These are phyloP conservation scores for Catocala nupta DNA, from an alignment of 2,888 invertebrate genomes.

Conservation along the genomic window DNA sequence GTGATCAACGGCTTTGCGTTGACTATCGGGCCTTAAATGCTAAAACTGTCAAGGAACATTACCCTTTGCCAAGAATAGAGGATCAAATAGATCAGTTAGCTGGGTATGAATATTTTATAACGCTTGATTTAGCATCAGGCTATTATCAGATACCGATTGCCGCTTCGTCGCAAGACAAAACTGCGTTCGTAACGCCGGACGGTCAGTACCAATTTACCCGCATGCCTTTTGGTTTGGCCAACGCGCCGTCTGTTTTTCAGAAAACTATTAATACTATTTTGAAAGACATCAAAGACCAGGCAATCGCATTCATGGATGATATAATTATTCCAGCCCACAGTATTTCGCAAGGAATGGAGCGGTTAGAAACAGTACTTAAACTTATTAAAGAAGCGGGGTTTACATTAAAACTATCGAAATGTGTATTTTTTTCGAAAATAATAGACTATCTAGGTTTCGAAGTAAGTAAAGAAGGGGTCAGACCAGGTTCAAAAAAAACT, in stretches of 20 bases:
- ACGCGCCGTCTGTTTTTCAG: slow-evolving; percentile 11
- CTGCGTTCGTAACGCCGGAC: slow-evolving; percentile 11
- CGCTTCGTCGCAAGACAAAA: background rate
- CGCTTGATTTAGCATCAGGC: slow-evolving; percentile 6
- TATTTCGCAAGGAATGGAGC: background rate
- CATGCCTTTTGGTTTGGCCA: slow-evolving; percentile 10
- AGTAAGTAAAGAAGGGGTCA: slow-evolving; percentile 8
- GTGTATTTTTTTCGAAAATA: slow-evolving; percentile 5
- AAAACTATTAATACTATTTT: slow-evolving; percentile 13
- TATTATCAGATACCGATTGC: slow-evolving; percentile 8
- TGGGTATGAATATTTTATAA: slow-evolving; percentile 1
- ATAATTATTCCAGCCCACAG: slow-evolving; percentile 3
- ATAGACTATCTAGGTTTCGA: slow-evolving; percentile 23
- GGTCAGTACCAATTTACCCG: slow-evolving; percentile 12
- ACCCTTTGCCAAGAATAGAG: slow-evolving; percentile 1
- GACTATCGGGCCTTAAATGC: slow-evolving; percentile 5
- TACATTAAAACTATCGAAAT: slow-evolving; percentile 17
- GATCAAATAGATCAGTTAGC: slow-evolving; percentile 4
- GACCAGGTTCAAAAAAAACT: slow-evolving; percentile 11
- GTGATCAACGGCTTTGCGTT: slow-evolving; percentile 3
- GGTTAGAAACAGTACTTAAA: slow-evolving; percentile 10
- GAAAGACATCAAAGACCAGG: background rate
- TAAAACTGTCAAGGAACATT: slow-evolving; percentile 9
- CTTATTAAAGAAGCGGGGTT: slow-evolving; percentile 2
- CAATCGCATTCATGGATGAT: slow-evolving; percentile 19